Percentiles rank a stretch among this genome's conserved stretches.
Conservation (phyloP, 2,113 vertebrate species). For the Cheilinus undulatus region DNA sequence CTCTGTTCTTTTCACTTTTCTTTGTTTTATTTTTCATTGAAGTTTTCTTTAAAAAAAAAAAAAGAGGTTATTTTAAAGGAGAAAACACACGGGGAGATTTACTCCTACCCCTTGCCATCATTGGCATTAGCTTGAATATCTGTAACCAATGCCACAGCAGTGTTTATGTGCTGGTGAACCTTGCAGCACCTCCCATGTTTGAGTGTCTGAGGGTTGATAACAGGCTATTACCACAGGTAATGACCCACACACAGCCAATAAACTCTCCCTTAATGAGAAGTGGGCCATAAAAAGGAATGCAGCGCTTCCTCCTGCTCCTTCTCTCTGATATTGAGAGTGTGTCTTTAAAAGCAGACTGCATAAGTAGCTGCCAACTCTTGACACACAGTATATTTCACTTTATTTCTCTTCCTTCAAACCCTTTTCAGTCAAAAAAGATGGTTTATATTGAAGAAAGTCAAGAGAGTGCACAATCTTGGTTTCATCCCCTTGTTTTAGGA, state of each 20-base stretch:
- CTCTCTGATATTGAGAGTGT: constrained; percentile 32
- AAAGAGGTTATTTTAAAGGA: constrained; percentile 12
- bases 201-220: constrained; percentile 69
- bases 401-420: constrained; percentile 10
- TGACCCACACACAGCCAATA: constrained; percentile 76
- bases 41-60: too few relatives aligned
- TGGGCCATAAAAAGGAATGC: constrained; percentile 62
- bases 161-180: constrained; percentile 63
- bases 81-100: background rate
- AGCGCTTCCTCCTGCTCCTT: constrained; percentile 32
- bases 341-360: constrained; percentile 42
- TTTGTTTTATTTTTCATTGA: too few relatives aligned
- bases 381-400: constrained; percentile 46
- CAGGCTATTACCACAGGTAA: constrained; percentile 78
- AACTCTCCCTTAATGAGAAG: constrained; percentile 77
- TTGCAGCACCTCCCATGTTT: constrained; percentile 60
- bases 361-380: constrained; percentile 21
- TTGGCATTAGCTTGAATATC: constrained; percentile 28
- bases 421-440: background rate
- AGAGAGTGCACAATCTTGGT: constrained; percentile 6
- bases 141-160: constrained; percentile 15
- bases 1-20: constrained; percentile 1
- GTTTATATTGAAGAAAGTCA: constrained; percentile 3
- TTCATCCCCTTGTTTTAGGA: constrained; percentile 18
- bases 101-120: constrained; percentile 3